Conservation (phyloP, 2,113 vertebrate species). For the Porphyrio hochstetteri region DNA sequence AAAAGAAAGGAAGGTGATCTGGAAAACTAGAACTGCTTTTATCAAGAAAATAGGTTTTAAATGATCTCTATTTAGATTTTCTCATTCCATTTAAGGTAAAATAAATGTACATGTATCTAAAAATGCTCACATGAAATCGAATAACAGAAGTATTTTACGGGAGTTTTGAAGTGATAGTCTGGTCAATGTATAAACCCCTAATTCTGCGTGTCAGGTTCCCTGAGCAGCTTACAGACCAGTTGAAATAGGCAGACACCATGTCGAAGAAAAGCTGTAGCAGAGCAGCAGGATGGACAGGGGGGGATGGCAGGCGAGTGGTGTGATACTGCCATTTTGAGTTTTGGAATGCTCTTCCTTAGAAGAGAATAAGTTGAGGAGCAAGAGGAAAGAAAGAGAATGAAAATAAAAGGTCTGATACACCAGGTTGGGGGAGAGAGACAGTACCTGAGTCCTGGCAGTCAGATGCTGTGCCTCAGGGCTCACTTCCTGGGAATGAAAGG, state of each 20-base stretch:
- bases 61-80: background rate
- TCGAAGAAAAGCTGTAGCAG: background rate
- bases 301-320: no score
- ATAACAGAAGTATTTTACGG: background rate
- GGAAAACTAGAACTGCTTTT: background rate
- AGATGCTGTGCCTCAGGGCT: background rate
- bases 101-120: background rate
- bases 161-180: background rate
- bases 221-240: rapidly evolving
- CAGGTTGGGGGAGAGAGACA: background rate
- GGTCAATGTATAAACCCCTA: background rate
- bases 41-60: background rate
- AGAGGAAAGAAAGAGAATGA: background rate
- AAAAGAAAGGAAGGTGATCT: background rate
- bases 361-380: background rate
- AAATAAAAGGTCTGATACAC: background rate
- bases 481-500: background rate
- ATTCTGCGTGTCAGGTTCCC: background rate
- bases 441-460: background rate
- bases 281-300: background rate
- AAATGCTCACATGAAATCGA: background rate
- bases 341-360: background rate
- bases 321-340: background rate
- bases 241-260: background rate
- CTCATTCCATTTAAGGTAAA: background rate